Percentiles rank a stretch among this genome's conserved stretches.
phyloP scores from a whole-genome alignment of 2,113 vertebrate species.

The Typhlomys cinereus region DNA sequence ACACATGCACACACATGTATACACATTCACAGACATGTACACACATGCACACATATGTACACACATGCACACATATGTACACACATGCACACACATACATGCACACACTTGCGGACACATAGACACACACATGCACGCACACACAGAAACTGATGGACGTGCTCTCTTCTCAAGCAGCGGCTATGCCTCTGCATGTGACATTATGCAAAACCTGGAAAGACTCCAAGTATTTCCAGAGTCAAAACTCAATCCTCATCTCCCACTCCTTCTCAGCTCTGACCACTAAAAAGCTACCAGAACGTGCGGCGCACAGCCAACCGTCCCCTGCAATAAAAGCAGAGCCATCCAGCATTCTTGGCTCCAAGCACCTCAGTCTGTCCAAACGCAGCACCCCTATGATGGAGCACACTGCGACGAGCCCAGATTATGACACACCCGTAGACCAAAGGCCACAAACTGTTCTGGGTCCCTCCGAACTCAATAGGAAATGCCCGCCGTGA shows the following conservation, averaged over 20 bases:
- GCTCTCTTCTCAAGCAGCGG: not conserved
- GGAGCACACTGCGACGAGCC: slow-evolving; percentile 3
- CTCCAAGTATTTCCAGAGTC: slow-evolving; percentile 11
- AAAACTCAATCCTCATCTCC: not conserved
- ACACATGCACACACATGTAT: too few species aligned
- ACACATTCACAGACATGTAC: not conserved
- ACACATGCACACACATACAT: not conserved
- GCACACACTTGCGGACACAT: not conserved
- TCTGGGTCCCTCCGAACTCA: not conserved
- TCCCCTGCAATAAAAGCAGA: not conserved
- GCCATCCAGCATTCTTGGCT: not conserved
- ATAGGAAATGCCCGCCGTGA: not conserved
- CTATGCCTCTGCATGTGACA: not conserved
- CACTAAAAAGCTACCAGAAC: not conserved
- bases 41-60: too few species aligned
- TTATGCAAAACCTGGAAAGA: not conserved
- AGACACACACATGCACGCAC: not conserved
- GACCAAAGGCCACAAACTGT: not conserved
- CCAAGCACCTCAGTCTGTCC: not conserved
- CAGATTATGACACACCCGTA: not conserved
- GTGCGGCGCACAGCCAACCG: not conserved
- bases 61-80: not conserved
- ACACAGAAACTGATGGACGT: not conserved
- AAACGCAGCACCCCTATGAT: too few species aligned
- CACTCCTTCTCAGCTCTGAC: slow-evolving; percentile 31